phyloP scores from a whole-genome alignment of 23 tunicate genomes.

The Trididemnum miniatum region DNA sequence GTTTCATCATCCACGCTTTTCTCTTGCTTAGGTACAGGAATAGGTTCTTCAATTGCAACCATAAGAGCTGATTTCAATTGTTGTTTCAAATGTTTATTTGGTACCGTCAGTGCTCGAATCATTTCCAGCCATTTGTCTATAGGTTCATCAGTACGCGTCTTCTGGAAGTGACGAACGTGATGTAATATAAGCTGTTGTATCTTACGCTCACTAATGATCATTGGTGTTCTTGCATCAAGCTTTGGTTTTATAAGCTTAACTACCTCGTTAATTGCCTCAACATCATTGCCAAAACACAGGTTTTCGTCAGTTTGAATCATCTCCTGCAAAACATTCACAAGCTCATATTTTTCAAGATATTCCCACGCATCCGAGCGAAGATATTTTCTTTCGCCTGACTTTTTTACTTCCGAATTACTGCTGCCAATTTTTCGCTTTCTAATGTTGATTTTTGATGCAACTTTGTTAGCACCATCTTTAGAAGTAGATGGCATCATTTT shows the following conservation, averaged over 20 bases:
- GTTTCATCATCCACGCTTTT: not conserved
- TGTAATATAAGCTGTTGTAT: not conserved
- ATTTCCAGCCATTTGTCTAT: conserved; percentile 63
- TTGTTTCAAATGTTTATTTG: conserved; percentile 37
- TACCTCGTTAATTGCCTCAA: not conserved
- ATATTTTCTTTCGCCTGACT: not conserved
- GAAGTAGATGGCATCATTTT: too few relatives aligned
- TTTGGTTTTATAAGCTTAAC: not conserved
- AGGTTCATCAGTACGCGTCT: not conserved
- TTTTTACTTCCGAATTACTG: not conserved
- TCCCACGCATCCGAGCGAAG: not conserved
- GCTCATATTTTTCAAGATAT: not conserved
- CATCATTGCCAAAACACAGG: not conserved
- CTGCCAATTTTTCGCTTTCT: not conserved
- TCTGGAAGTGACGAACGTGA: not conserved
- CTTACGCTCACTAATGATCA: not conserved
- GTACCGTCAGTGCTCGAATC: conserved; percentile 47
- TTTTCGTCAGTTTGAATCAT: not conserved
- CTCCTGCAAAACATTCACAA: not conserved
- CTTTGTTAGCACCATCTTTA: too few relatives aligned
- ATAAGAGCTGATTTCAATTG: conserved; percentile 48
- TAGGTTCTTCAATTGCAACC: conserved; percentile 70
- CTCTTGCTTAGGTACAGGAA: conserved; percentile 1
- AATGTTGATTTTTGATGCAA: too few relatives aligned
- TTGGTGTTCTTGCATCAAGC: not conserved